phyloP scores from a whole-genome alignment of 2,888 invertebrate genomes.

The Orthonevra nobilis region DNA sequence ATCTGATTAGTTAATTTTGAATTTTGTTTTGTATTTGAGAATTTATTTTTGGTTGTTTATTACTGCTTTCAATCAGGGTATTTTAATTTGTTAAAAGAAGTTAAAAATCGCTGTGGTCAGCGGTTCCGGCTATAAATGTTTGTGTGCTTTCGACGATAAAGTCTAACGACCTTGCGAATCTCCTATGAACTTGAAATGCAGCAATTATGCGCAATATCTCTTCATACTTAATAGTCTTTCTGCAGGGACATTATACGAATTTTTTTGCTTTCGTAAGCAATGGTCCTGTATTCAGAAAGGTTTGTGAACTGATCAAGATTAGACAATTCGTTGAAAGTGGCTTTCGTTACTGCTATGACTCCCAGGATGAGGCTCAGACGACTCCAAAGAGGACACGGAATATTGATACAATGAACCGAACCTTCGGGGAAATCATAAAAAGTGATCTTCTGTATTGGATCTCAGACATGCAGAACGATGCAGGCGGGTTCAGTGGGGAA shows the following conservation, averaged over 20 bases:
- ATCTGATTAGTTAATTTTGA: no score
- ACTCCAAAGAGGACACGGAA: no score
- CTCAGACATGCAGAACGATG: no score
- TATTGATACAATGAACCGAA: no score
- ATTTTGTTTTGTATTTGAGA: slow-evolving; percentile 8
- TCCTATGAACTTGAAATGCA: slow-evolving; percentile 1
- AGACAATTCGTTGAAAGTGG: neutral
- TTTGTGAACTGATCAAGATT: no score
- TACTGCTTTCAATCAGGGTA: no score
- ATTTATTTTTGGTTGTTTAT: slow-evolving; percentile 7
- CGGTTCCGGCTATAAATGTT: slow-evolving; percentile 7
- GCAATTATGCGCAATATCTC: neutral
- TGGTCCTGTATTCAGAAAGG: no score
- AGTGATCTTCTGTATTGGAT: no score
- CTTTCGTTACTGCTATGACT: neutral
- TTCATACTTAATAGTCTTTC: neutral
- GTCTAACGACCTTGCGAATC: slow-evolving; percentile 1
- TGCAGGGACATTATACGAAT: neutral
- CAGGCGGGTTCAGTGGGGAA: no score
- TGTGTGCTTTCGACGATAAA: neutral
- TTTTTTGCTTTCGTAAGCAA: neutral
- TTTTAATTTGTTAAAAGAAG: no score
- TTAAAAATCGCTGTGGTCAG: neutral
- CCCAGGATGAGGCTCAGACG: no score
- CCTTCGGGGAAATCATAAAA: no score